Evolutionary conservation across 2,797 vertebrate genomes (phyloP), one percentile per base, ranked within the genome.

Genomic region (Sternotherus odoratus): DNA sequence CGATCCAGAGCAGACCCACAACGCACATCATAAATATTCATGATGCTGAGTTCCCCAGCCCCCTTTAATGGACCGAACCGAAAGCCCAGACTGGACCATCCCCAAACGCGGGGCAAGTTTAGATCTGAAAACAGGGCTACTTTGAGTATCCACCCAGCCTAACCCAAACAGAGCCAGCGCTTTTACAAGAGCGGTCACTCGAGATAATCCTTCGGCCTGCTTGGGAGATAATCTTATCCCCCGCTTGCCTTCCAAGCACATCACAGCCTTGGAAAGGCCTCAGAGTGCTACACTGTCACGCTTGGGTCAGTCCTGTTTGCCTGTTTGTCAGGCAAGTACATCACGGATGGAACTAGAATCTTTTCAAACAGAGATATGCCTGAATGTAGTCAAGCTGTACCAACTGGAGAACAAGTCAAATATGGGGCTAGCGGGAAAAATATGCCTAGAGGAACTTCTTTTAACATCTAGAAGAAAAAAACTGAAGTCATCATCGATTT

Each of bases 131-230:
- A 28, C 2, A 15, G 12, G 26, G 43, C 39, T 15, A 48, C 78
- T 53, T 87, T n/a, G 63, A 43, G 74, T 54, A 69, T 21, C 56
- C 69, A 33, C 56, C 72, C 50, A 91, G n/a, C 36, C 39, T 83
- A 89, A 83, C 72, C 66, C 69, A 82, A 83, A 39, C 36, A 2
- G 43, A 90, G 39, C 54, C 74, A 28, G 24, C 6, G 9, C 49
- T 83, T 51, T 89, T 82, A 74, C 79, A 82, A 84, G 57, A 77
- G 23, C 51, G 83, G 85, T 90, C 83, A 87, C 6, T 94, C 84
- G 82, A 82, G 60, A 82, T 85, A 82, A 77, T 51, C 43, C 86
- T 82, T 57, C 72, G 60, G 88, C 82, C 86, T 77, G 54, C 77
- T 82, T 89, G 48, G 23, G 6, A 46, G 86, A 43, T 87, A 87